Base-by-base conservation (phyloP, 2,113 vertebrate genomes). In the Neodontobutis hainanensis region DNA sequence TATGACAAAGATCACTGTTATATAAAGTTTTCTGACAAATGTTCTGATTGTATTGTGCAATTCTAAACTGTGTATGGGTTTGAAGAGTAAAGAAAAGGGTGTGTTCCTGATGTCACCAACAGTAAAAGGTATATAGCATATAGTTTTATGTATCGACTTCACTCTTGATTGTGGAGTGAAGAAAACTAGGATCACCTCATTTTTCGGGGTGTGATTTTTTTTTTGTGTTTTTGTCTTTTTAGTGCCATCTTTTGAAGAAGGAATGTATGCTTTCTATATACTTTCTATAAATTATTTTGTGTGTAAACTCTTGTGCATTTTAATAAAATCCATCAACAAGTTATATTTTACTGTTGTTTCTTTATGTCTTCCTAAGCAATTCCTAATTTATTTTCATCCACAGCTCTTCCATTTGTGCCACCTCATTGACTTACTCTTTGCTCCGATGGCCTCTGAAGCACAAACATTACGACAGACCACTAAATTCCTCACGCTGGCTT, bases 161-260 rank as follows among this genome's bases (percentile, higher is more conserved):
- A 91, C 85, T 71, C 10, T 67, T 15, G 3, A 35, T 16, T 68
- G 88, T 89, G 85, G 88, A 91, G 88, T 85, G 70, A 58, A 74
- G 58, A 65, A 80, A 65, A 75, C n/a, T 69, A 70, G 82, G 73
- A 87, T 79, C 74, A 82, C 91, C 84, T 89, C 86, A 90, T 92
- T 92, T 90, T 92, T 87, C 77, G 85, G 85, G 89, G 90, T 86
- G 85, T 89, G 78, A 75, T 80, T 76, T 67, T 53, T 43, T n/a
- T 60, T 69, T 44, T 56, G 15, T 59, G 15, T 48, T 14, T 36
- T 19, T 71, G 52, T 73, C 68, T 63, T 77, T 57, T 66, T 43
- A 48, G 44, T 81, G 67, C 76, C 44, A 81, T 73, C 75, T 70
- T 75, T 78, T 56, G 47, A 60, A 67, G 73, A 45, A 49, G 53